Percentiles rank a stretch among this genome's conserved stretches.
Conservation (phyloP, 2,113 vertebrate species). For the Pluvianellus socialis region DNA sequence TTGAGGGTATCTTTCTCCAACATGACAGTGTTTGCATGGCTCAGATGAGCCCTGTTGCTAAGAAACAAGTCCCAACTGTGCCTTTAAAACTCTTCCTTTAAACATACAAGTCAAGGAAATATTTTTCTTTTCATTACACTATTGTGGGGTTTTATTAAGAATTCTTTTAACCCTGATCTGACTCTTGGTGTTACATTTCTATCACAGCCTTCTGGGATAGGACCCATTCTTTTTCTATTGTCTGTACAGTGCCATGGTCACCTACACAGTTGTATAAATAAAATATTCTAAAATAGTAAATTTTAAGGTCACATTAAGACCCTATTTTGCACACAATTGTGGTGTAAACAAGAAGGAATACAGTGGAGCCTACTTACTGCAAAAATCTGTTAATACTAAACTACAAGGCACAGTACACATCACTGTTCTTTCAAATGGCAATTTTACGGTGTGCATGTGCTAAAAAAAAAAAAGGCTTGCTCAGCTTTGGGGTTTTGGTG, state of each 20-base stretch:
- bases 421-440: not conserved
- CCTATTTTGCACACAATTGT: not conserved
- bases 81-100: conserved; percentile 69
- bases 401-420: not conserved
- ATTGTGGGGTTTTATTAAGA: conserved; percentile 20
- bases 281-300: not conserved
- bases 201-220: not conserved
- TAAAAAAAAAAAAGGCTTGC: not conserved
- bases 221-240: not conserved
- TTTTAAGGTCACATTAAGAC: not conserved
- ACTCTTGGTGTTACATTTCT: not conserved
- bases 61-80: conserved; percentile 73
- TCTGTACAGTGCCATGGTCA: not conserved
- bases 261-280: not conserved
- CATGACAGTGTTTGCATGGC: conserved; percentile 43
- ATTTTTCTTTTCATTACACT: conserved; percentile 48
- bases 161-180: conserved; percentile 16
- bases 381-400: not conserved
- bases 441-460: not conserved
- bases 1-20: conserved; percentile 29
- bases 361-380: not conserved
- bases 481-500: not conserved
- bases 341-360: not conserved
- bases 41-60: conserved; percentile 75
- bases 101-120: conserved; percentile 63